These are phyloP conservation scores for Monopterus albus DNA, from an alignment of 2,113 vertebrate genomes.

Conservation along the genomic window DNA sequence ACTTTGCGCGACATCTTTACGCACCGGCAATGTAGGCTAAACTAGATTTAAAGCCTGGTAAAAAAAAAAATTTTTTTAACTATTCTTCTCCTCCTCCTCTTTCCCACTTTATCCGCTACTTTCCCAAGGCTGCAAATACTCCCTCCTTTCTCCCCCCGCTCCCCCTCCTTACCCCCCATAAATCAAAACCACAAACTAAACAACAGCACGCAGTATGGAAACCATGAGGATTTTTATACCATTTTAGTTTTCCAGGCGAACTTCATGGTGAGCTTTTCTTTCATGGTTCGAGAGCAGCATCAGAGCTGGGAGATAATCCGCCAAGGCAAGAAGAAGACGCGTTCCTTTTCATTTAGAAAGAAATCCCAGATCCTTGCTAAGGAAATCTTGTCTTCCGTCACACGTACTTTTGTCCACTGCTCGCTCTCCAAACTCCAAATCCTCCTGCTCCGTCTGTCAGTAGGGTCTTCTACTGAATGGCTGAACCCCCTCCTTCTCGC, in stretches of 20 bases:
- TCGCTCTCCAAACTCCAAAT: constrained; percentile 31
- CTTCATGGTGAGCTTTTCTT: constrained; percentile 90
- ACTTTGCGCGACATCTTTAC: constrained; percentile 41
- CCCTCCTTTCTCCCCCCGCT: neutral
- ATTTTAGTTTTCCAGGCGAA: constrained; percentile 96
- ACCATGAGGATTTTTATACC: constrained; percentile 80
- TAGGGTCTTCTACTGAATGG: constrained; percentile 63
- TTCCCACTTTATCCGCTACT: constrained; percentile 57
- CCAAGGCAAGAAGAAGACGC: constrained; percentile 28
- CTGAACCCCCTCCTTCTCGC: constrained; percentile 66
- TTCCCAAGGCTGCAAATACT: constrained; percentile 47
- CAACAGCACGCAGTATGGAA: constrained; percentile 51
- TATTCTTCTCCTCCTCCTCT: constrained; percentile 12
- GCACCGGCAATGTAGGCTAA: constrained; percentile 44
- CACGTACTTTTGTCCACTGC: constrained; percentile 21
- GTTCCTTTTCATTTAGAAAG: neutral
- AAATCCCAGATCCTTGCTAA: neutral
- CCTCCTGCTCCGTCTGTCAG: constrained; percentile 54
- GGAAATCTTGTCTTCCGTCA: neutral
- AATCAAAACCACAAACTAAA: constrained; percentile 58
- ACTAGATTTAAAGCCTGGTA: constrained; percentile 31
- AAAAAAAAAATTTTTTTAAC: constrained; percentile 54
- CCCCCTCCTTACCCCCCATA: neutral
- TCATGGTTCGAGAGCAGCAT: constrained; percentile 82
- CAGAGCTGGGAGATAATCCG: constrained; percentile 66